Conservation (phyloP, 2,113 vertebrate species). For the Erythrolamprus reginae region DNA sequence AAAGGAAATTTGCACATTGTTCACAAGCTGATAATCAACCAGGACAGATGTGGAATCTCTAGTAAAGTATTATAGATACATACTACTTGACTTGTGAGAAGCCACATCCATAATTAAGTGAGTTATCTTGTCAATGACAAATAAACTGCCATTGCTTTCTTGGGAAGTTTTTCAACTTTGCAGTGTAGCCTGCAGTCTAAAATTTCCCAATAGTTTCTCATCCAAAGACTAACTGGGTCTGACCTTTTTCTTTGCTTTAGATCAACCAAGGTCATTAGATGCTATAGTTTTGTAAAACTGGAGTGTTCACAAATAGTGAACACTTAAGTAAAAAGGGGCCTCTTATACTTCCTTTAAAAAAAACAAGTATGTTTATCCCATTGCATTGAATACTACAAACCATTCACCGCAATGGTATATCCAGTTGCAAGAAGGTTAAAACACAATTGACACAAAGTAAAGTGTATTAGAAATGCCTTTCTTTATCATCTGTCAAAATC, state of each 20-base stretch:
- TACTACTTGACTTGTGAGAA: not conserved
- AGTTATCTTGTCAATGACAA: not conserved
- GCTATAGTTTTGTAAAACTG: not conserved
- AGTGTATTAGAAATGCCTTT: constrained; percentile 8
- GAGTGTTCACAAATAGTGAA: not conserved
- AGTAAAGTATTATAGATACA: not conserved
- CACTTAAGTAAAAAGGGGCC: not conserved
- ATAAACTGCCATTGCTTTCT: not conserved
- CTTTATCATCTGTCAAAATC: not conserved
- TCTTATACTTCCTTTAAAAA: not conserved
- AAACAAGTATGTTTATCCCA: not conserved
- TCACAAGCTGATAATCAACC: not conserved
- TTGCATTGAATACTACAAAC: not conserved
- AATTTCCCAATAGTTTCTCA: not conserved
- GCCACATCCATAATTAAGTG: not conserved
- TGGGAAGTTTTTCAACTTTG: not conserved
- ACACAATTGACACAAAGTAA: not conserved
- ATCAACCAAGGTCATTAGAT: not conserved
- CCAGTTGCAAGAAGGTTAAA: constrained; percentile 4
- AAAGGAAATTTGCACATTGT: not conserved
- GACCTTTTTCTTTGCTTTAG: not conserved
- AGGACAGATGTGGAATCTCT: not conserved
- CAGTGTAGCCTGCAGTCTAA: not conserved
- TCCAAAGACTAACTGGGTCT: not conserved
- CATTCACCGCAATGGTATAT: too few relatives aligned